phyloP scores from a whole-genome alignment of 2,113 vertebrate species.

The Micromys minutus region DNA sequence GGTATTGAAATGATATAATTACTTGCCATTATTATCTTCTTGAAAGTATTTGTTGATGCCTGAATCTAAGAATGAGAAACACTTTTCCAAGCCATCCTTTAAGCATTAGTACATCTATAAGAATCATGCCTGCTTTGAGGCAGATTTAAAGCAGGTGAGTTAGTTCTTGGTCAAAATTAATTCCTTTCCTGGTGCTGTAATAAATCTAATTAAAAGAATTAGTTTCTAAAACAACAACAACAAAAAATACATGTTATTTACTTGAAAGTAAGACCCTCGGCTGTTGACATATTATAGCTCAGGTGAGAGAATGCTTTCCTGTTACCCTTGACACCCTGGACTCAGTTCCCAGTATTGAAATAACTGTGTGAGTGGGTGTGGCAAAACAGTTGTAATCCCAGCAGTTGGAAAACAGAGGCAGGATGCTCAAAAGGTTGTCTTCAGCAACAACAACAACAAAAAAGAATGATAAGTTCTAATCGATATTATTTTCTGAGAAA shows the following conservation, averaged over 20 bases:
- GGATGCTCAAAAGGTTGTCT: too few relatives aligned
- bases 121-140: slow-evolving; percentile 8
- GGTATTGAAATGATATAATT: slow-evolving; percentile 10
- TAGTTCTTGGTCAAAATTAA: slow-evolving; percentile 33
- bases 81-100: background rate
- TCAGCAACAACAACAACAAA: too few relatives aligned
- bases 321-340: too few relatives aligned
- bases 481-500: background rate
- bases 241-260: too few relatives aligned
- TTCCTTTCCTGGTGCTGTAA: slow-evolving; percentile 18
- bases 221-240: too few relatives aligned
- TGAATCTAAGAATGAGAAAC: background rate
- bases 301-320: too few relatives aligned
- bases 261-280: too few relatives aligned
- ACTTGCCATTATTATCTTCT: slow-evolving; percentile 22
- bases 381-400: too few relatives aligned
- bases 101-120: background rate
- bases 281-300: too few relatives aligned
- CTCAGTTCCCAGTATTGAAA: too few relatives aligned
- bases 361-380: too few relatives aligned
- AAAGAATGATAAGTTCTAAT: background rate
- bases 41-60: background rate
- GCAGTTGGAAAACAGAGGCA: too few relatives aligned
- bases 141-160: background rate
- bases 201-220: slow-evolving; percentile 42